phyloP scores from a whole-genome alignment of 2,888 invertebrate genomes.

The Xestia sexstrigata region DNA sequence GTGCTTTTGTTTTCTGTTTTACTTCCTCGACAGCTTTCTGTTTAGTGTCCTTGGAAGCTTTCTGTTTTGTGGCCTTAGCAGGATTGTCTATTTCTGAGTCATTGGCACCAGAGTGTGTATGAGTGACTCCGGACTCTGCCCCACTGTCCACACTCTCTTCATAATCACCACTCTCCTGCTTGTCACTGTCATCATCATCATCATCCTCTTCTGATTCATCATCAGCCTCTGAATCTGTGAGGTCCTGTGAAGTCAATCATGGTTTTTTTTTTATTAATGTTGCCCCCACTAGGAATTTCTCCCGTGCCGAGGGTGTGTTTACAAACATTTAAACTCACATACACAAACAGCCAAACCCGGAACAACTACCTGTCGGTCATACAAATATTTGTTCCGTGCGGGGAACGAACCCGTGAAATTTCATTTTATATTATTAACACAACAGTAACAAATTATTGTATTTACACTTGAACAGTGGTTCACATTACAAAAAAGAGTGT shows the following conservation, averaged over 20 bases:
- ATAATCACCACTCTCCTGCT: constrained; percentile 71
- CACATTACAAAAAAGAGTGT: not conserved
- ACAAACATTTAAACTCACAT: too few species aligned
- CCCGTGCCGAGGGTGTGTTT: too few species aligned
- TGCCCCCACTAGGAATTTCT: too few species aligned
- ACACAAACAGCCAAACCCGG: too few species aligned
- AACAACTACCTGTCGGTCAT: too few species aligned
- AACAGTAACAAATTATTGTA: not conserved
- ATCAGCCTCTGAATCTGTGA: constrained; percentile 80
- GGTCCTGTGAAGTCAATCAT: constrained; percentile 69
- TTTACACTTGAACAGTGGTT: not conserved
- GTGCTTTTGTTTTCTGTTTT: constrained; percentile 48
- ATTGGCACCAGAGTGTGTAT: constrained; percentile 69
- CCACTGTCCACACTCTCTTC: constrained; percentile 84
- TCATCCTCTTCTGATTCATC: constrained; percentile 73
- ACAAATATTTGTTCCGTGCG: too few species aligned
- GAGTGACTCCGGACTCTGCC: constrained; percentile 79
- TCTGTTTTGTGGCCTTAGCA: constrained; percentile 44
- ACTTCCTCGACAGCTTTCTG: constrained; percentile 44
- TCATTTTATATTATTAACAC: not conserved
- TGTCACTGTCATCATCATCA: constrained; percentile 72
- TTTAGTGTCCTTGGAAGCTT: constrained; percentile 24
- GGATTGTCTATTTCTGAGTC: constrained; percentile 70
- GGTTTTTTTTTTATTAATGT: too few species aligned
- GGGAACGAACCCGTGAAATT: not conserved